These are phyloP conservation scores for Halcyon badia DNA, from an alignment of 2,797 vertebrate species.

Conservation along the genomic window DNA sequence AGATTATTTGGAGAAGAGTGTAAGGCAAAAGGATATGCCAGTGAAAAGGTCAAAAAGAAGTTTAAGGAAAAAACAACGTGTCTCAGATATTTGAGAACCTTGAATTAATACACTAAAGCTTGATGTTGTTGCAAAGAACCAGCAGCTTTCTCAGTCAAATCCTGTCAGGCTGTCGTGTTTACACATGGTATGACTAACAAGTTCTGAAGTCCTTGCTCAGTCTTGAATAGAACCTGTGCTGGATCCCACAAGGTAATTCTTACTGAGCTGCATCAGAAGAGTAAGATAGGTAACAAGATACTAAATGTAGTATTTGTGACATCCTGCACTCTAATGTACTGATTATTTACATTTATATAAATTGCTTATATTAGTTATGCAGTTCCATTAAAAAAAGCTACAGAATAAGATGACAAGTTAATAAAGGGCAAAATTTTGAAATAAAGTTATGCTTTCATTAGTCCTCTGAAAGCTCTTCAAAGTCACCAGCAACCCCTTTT, in stretches of 20 bases:
- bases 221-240: not conserved
- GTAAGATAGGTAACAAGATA: not conserved
- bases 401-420: too few species aligned
- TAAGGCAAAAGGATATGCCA: not conserved
- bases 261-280: not conserved
- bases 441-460: too few species aligned
- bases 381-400: too few species aligned
- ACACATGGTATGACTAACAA: not conserved
- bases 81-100: constrained; percentile 53
- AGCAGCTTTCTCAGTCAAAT: constrained; percentile 21
- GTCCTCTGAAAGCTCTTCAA: too few species aligned
- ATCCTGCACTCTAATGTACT: not conserved
- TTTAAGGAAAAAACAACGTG: constrained; percentile 38
- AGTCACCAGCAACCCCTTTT: too few species aligned
- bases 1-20: constrained; percentile 57
- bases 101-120: constrained; percentile 8
- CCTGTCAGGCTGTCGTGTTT: not conserved
- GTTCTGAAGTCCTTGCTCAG: not conserved
- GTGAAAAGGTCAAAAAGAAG: constrained; percentile 58
- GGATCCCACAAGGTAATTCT: not conserved
- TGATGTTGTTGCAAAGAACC: constrained; percentile 2
- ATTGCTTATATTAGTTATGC: not conserved
- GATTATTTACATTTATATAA: not conserved
- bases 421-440: too few species aligned
- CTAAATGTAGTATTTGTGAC: not conserved